Conservation (phyloP, 2,113 vertebrate species). For the Dinomys branickii region DNA sequence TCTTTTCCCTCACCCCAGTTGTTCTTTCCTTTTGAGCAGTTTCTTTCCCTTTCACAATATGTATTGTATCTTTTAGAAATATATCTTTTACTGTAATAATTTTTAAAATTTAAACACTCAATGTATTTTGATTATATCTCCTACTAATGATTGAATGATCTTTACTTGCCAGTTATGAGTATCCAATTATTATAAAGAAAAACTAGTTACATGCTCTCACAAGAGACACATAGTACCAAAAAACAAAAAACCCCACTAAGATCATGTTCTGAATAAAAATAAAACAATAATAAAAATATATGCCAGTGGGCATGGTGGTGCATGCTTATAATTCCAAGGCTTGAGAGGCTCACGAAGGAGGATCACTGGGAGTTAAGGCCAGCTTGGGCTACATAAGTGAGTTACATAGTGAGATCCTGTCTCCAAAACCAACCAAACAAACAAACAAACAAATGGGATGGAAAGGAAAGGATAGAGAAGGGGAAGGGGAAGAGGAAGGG, state of each 20-base stretch:
- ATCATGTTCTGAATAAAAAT: background rate
- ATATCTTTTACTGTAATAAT: background rate
- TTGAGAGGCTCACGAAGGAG: background rate
- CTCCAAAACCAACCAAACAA: background rate
- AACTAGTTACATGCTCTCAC: background rate
- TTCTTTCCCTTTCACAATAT: too few species aligned
- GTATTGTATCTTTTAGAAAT: too few species aligned
- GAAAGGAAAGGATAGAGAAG: too few species aligned
- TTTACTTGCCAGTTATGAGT: too few species aligned
- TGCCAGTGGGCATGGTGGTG: background rate
- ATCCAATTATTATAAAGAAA: background rate
- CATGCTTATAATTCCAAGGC: background rate
- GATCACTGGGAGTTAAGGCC: background rate
- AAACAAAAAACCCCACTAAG: too few species aligned
- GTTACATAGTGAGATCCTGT: background rate
- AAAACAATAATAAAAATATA: background rate
- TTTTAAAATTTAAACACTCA: background rate
- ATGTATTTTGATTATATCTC: too few species aligned
- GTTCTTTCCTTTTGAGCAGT: too few species aligned
- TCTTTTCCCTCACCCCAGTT: too few species aligned
- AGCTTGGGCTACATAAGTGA: background rate
- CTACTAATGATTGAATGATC: too few species aligned
- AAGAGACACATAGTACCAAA: background rate
- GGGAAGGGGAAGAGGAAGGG: too few species aligned
- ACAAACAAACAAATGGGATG: background rate